Evolutionary conservation across 2,797 vertebrate species (phyloP), one percentile per base, ranked within the genome.

Genomic region (Manis pentadactyla): DNA sequence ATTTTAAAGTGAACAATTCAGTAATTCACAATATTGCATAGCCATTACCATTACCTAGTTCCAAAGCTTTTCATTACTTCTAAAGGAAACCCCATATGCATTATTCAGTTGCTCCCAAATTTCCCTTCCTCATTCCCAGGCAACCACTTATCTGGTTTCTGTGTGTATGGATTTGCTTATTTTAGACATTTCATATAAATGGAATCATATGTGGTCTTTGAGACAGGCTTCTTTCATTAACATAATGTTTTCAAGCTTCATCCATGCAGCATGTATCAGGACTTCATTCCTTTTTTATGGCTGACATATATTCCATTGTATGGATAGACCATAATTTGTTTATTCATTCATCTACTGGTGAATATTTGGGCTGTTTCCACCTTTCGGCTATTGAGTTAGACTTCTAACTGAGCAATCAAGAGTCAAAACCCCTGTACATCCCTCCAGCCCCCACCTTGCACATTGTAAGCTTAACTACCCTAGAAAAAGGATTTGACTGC

Each of bases 211-310:
- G 34, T 64, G 57, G 63, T 9, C n/a, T 83, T 78, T 61, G n/a
- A 39, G 17, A 73, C 23, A 49, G 74, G 4, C 29, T 87, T 81
- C 53, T 90, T 95, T 94, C 59, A 78, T 66, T 94, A 23, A 95
- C 46, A 31, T 18, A 57, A 25, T 74, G 2, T 94, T 90, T 77
- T 53, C n/a, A 57, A 92, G n/a, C 9, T 90, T 90, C 29, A 83
- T 64, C 19, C 39, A 69, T 63, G n/a, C 55, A 83, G 15, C n/a
- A 87, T 29, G 49, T 86, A 57, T 78, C 63, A 46, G 25, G 83
- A 82, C 4, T 85, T 90, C 12, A 64, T 73, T 57, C 29, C 25
- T 75, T 90, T 96, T 59, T 29, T 39, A 49, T 42, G 8, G 19
- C 55, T 74, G 27, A 66, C 64, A 77, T 4, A 73, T 82, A 91